Conservation (phyloP, 2,888 invertebrate genomes). For the Lagria hirta region DNA sequence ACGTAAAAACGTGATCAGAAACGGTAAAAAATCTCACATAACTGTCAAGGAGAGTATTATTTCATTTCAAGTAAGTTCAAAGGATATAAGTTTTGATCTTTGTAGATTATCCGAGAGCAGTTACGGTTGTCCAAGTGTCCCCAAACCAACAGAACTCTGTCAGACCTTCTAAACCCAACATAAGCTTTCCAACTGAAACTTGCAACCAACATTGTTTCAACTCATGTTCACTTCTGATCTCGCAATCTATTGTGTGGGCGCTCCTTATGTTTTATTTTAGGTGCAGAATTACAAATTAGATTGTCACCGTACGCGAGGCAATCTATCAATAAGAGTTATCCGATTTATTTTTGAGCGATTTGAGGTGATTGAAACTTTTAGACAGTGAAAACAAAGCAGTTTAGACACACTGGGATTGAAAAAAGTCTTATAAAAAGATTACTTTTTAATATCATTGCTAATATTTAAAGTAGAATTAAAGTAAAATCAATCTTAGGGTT, state of each 20-base stretch:
- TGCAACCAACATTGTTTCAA: constrained; percentile 33
- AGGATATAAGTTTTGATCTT: constrained; percentile 33
- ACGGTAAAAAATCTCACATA: no score
- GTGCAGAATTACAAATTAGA: constrained; percentile 31
- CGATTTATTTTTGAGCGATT: no score
- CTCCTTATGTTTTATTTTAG: constrained; percentile 33
- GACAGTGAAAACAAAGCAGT: no score
- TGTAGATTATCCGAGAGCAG: constrained; percentile 33
- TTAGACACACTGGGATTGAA: no score
- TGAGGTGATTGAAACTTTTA: no score
- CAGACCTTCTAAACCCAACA: constrained; percentile 26
- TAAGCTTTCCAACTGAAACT: constrained; percentile 29
- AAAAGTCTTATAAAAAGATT: no score
- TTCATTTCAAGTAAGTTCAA: constrained; percentile 30
- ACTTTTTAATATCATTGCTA: no score
- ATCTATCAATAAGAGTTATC: no score
- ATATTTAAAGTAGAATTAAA: no score
- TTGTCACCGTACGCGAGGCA: constrained; percentile 20
- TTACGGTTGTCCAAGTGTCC: constrained; percentile 31
- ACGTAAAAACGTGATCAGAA: no score
- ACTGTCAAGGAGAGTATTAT: no score
- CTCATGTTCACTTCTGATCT: constrained; percentile 30
- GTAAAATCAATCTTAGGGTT: no score
- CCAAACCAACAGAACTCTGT: constrained; percentile 27
- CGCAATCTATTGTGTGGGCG: constrained; percentile 30